Evolutionary conservation across 2,888 invertebrate species (phyloP).

Genomic region (Phyllotreta striolata): DNA sequence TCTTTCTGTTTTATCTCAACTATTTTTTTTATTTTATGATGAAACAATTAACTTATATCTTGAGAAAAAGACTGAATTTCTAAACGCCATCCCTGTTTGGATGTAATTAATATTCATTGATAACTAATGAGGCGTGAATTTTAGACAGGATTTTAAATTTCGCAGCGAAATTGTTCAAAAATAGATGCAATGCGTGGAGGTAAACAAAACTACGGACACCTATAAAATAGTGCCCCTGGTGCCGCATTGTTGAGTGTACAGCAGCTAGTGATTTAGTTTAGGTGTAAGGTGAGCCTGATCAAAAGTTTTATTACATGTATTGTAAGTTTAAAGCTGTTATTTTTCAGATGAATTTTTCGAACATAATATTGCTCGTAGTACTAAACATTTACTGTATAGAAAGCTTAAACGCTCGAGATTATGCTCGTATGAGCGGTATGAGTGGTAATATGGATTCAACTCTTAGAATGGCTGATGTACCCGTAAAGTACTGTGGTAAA

Average conservation of each 20-base stretch:
- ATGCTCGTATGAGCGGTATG: no score
- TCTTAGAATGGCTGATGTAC: background rate
- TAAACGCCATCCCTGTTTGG: background rate
- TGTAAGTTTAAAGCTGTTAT: background rate
- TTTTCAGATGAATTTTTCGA: conserved; percentile 9
- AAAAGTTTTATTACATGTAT: background rate
- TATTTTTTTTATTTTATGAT: no score
- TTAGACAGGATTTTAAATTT: conserved; percentile 9
- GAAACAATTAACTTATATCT: no score
- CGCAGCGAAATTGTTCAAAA: background rate
- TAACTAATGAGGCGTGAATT: conserved; percentile 10
- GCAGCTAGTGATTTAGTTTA: background rate
- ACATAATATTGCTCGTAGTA: background rate
- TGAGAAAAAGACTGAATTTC: no score
- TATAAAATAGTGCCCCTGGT: conserved; percentile 2
- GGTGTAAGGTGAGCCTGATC: background rate
- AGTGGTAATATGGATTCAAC: no score
- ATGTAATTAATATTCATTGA: conserved; percentile 1
- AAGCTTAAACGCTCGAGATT: background rate
- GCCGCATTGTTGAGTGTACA: background rate
- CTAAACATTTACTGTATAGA: conserved; percentile 4
- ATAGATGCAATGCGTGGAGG: conserved; percentile 9
- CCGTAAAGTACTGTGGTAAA: conserved; percentile 4
- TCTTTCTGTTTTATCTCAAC: no score
- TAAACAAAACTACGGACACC: background rate